Evolutionary conservation across 2,797 vertebrate genomes (phyloP), one percentile per base, ranked within the genome.

Genomic region (Philypnodon macrostomus): DNA sequence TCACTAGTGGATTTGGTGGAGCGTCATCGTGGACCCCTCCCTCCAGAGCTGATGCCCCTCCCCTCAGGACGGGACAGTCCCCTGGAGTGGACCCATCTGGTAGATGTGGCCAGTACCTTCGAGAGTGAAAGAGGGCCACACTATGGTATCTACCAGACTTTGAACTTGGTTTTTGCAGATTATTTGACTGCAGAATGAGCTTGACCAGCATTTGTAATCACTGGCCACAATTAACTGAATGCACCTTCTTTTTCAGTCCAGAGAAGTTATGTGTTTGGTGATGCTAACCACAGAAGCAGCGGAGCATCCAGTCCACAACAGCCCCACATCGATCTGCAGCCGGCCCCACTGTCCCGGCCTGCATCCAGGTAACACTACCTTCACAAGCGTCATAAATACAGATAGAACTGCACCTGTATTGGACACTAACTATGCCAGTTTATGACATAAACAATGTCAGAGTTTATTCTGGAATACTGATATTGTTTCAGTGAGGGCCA

Each of bases 1-100:
- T 99, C 97, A 51, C 89, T 99, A 85, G 95, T 95, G 15, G 96
- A 99, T 63, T 85, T 94, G 53, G 94, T 98, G 67, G 96, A 99
- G 69, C 92, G 93, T 26, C 92, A 92, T 40, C 89, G 93, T 54
- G 91, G 91, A 39, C 89, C 89, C 12, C 82, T 89, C 26, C 88
- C 88, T 17, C 93, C 95, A 17, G 94, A 95, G 67, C 91, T 99
- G 75, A 97, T 99, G 95, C 97, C 97, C 49, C 90, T 99, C 50
- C 97, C 97, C 0, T 92, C 95, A 15, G 93, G 93, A 63, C 74
- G 85, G 14, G 83, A 89, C 68, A 92, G 93, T 2, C 92, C 94
- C 67, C 81, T 99, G 18, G 95, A 98, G 48, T 99, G 97, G 97
- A 96, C 95, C 31, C 96, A 96, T 84, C 84, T 99, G 65, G 95